A percentile compares a stretch with the other conserved stretches of the same genome.
Evolutionary conservation across 2,888 invertebrate species (phyloP).

Genomic region (Pterobdella sp.): DNA sequence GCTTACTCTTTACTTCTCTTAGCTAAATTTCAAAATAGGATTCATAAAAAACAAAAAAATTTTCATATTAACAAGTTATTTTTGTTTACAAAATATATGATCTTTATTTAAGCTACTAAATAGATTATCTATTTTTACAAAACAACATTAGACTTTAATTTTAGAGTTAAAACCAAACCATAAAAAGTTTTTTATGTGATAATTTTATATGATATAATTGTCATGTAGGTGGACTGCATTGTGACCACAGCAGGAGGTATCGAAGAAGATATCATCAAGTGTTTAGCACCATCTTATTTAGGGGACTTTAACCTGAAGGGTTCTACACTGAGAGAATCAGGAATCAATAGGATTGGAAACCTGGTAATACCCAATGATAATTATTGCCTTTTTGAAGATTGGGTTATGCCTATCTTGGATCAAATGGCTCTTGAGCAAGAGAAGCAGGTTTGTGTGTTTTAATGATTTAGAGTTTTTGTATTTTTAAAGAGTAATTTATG

Average conservation of each 20-base stretch:
- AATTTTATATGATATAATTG: constrained; percentile 9
- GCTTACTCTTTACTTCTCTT: too few relatives aligned
- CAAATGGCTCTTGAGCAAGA: constrained; percentile 81
- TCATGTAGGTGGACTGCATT: constrained; percentile 73
- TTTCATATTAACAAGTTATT: too few relatives aligned
- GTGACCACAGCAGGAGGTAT: constrained; percentile 96
- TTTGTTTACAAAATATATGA: too few relatives aligned
- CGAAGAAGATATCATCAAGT: constrained; percentile 98
- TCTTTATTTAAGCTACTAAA: too few relatives aligned
- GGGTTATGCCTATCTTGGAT: constrained; percentile 87
- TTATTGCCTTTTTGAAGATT: constrained; percentile 94
- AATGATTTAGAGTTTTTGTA: too few relatives aligned
- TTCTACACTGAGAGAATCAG: constrained; percentile 66
- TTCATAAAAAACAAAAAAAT: too few relatives aligned
- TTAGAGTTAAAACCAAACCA: too few relatives aligned
- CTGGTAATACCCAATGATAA: constrained; percentile 94
- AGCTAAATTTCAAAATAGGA: too few relatives aligned
- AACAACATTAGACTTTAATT: too few relatives aligned
- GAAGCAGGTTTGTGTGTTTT: constrained; percentile 51
- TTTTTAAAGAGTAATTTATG: too few relatives aligned
- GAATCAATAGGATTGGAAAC: constrained; percentile 85
- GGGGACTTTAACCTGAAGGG: constrained; percentile 83
- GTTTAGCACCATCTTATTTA: constrained; percentile 83
- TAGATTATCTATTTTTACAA: too few relatives aligned
- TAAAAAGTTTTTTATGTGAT: too few relatives aligned